Conservation (phyloP, 1,140 invertebrate genomes). For the Pseudomyrmex dendroicus region DNA sequence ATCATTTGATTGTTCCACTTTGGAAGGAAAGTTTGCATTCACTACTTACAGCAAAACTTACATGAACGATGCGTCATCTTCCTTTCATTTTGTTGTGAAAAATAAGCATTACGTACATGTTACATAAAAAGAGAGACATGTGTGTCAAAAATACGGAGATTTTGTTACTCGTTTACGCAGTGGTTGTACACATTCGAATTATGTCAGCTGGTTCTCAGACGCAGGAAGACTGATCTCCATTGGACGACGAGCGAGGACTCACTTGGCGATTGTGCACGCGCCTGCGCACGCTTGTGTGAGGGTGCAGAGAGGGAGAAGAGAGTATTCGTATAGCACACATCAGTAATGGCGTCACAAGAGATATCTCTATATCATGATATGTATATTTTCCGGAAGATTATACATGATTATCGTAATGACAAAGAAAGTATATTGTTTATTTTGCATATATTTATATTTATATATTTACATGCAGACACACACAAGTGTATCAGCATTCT, state of each 20-base stretch:
- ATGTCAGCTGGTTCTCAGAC: conserved; percentile 69
- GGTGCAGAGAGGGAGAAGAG: not conserved
- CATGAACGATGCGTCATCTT: not conserved
- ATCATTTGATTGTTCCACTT: conserved; percentile 22
- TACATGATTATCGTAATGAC: not conserved
- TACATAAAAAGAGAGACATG: not conserved
- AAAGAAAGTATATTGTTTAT: not conserved
- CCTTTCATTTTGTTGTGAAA: not conserved
- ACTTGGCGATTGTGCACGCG: conserved; percentile 25
- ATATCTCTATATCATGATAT: not conserved
- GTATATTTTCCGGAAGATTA: not conserved
- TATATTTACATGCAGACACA: too few species aligned
- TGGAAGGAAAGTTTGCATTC: conserved; percentile 24
- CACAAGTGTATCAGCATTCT: not conserved
- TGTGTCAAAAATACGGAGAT: not conserved
- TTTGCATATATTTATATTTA: not conserved
- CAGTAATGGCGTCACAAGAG: conserved; percentile 35
- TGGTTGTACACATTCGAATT: conserved; percentile 52
- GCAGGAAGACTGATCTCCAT: conserved; percentile 57
- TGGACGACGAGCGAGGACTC: conserved; percentile 49
- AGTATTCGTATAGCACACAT: conserved; percentile 11
- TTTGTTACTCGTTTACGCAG: conserved; percentile 37
- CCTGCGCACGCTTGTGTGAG: conserved; percentile 33
- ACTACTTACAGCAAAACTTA: conserved; percentile 2
- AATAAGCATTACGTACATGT: conserved; percentile 2